These are phyloP conservation scores for Synergus laeviventris DNA, from an alignment of 2,888 invertebrate genomes.

Conservation along the genomic window DNA sequence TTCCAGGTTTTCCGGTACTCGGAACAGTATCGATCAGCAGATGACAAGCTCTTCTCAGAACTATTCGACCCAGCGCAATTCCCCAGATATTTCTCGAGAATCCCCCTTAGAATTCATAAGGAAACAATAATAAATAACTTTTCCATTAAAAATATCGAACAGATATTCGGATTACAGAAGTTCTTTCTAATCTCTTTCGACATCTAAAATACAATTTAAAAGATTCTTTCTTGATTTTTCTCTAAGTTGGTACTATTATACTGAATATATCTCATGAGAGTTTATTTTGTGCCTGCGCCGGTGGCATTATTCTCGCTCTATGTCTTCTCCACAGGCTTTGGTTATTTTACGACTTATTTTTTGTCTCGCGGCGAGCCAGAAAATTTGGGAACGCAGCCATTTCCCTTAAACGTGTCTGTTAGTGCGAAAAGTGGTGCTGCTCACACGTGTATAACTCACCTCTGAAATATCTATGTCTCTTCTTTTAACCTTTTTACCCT, in stretches of 20 bases:
- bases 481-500: conserved; percentile 34
- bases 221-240: too few species aligned
- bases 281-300: neutral
- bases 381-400: conserved; percentile 33
- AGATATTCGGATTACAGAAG: neutral
- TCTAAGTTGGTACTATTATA: too few species aligned
- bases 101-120: neutral
- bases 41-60: neutral
- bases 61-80: conserved; percentile 12
- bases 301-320: conserved; percentile 12
- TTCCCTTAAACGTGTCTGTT: conserved; percentile 7
- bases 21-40: conserved; percentile 20
- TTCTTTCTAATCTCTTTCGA: too few species aligned
- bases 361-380: conserved; percentile 3
- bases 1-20: conserved; percentile 41
- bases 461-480: conserved; percentile 30
- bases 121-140: neutral
- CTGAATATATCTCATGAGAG: too few species aligned
- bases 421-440: conserved; percentile 31
- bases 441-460: conserved; percentile 23
- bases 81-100: neutral
- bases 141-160: neutral
- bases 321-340: conserved; percentile 10
- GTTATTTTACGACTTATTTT: conserved; percentile 15
- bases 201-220: too few species aligned